Percentiles rank a stretch among this genome's conserved stretches.
These are phyloP conservation scores for Uropsilus gracilis DNA, from an alignment of 2,113 vertebrate genomes.

Conservation along the genomic window DNA sequence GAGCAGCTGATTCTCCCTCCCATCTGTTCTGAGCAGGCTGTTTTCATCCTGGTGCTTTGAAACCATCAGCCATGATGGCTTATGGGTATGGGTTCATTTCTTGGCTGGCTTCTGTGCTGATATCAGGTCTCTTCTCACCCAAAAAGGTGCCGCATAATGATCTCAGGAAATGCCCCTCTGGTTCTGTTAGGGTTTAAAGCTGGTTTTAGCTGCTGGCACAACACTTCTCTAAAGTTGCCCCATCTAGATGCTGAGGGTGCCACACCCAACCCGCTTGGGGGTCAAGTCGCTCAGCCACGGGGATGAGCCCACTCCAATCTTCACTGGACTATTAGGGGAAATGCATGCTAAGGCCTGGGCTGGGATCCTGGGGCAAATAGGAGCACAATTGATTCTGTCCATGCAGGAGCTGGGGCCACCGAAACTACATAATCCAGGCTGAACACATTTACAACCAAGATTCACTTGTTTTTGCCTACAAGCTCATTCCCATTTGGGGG, in stretches of 20 bases:
- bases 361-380: neutral
- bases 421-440: neutral
- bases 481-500: neutral
- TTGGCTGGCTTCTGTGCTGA: neutral
- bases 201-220: neutral
- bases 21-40: neutral
- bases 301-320: too few species aligned
- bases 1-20: neutral
- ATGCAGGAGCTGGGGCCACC: neutral
- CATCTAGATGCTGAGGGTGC: neutral
- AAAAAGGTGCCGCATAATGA: rapidly evolving
- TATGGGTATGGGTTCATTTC: neutral
- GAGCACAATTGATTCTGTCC: neutral
- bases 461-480: neutral
- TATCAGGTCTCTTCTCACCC: neutral
- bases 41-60: neutral
- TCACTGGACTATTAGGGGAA: too few species aligned
- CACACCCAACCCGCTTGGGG: neutral
- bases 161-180: neutral
- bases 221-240: neutral
- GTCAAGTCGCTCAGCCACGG: neutral
- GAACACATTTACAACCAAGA: neutral
- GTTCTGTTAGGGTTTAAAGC: neutral
- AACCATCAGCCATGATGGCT: neutral
- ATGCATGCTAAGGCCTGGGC: neutral